Evolutionary conservation across 2,113 vertebrate species (phyloP).

Genomic region (Hepsetus odoe): DNA sequence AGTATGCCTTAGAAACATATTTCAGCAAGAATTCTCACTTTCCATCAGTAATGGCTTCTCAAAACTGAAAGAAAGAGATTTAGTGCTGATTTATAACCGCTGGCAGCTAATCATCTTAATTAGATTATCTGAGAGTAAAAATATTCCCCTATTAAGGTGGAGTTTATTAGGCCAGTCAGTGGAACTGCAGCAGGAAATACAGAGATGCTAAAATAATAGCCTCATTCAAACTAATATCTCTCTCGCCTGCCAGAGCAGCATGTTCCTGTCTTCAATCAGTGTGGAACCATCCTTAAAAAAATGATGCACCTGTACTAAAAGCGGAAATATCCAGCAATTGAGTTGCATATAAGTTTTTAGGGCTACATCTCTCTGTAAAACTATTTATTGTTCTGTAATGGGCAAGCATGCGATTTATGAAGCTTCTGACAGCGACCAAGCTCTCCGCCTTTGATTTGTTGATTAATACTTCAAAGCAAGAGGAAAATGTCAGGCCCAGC

Average conservation of each 20-base stretch:
- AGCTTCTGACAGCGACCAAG: slow-evolving; percentile 14
- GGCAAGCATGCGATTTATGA: slow-evolving; percentile 32
- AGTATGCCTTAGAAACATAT: background rate
- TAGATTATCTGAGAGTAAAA: slow-evolving; percentile 20
- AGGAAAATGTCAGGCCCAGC: slow-evolving; percentile 36
- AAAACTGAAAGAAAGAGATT: background rate
- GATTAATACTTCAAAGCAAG: slow-evolving; percentile 39
- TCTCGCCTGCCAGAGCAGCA: background rate
- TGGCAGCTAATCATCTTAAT: slow-evolving; percentile 27
- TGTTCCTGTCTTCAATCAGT: background rate
- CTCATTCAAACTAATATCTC: background rate
- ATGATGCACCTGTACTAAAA: background rate
- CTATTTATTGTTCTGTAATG: slow-evolving; percentile 30
- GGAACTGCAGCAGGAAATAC: background rate
- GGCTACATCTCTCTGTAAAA: slow-evolving; percentile 17
- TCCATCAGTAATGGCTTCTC: background rate
- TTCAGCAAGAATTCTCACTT: background rate
- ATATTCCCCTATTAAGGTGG: background rate
- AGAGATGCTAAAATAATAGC: slow-evolving; percentile 7
- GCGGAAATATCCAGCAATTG: background rate
- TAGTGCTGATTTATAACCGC: slow-evolving; percentile 2
- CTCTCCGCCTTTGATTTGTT: slow-evolving; percentile 21
- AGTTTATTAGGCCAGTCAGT: slow-evolving; percentile 1
- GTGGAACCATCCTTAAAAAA: background rate
- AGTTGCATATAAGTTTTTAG: background rate